Conservation (phyloP, 2,113 vertebrate species). For the Chamaea fasciata region DNA sequence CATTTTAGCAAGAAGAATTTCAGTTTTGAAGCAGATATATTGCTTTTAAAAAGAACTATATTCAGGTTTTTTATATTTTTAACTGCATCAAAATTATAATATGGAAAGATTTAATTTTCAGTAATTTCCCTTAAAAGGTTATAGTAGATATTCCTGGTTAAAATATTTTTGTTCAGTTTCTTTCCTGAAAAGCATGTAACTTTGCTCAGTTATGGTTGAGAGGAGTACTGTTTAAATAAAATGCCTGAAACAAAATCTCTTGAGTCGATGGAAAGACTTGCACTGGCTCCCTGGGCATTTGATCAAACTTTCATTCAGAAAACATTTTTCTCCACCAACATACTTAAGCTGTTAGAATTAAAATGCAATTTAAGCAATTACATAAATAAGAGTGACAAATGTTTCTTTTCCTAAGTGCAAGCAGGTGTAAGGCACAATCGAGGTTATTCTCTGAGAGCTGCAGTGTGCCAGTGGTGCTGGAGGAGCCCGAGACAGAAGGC, state of each 20-base stretch:
- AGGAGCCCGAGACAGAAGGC: background rate
- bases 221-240: background rate
- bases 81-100: background rate
- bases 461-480: background rate
- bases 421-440: constrained; percentile 11
- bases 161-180: background rate
- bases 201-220: background rate
- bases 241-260: background rate
- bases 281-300: background rate
- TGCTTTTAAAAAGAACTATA: background rate
- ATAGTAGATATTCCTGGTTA: background rate
- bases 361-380: constrained; percentile 49
- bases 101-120: background rate
- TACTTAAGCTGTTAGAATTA: constrained; percentile 44
- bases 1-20: constrained; percentile 30
- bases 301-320: constrained; percentile 41
- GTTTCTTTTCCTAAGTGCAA: constrained; percentile 49
- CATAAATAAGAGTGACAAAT: constrained; percentile 45
- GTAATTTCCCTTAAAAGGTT: background rate
- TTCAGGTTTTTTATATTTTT: background rate
- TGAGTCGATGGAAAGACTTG: background rate
- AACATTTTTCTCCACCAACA: constrained; percentile 5
- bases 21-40: background rate
- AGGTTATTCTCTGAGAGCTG: background rate
- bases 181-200: background rate